Evolutionary conservation across 2,888 invertebrate species (phyloP).

Genomic region (Oligia latruncula): DNA sequence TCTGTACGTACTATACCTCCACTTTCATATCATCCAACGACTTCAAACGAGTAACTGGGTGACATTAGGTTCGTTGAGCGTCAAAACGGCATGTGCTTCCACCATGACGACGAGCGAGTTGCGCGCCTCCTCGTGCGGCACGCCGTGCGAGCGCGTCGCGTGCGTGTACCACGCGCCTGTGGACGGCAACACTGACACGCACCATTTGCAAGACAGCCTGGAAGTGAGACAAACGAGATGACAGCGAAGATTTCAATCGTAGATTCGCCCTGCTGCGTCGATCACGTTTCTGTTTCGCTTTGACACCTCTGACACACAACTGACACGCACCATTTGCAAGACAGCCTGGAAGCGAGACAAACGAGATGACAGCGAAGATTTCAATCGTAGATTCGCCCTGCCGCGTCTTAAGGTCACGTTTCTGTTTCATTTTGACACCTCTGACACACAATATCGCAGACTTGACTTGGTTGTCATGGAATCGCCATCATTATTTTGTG

Average conservation of each 20-base stretch:
- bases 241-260: not conserved
- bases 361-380: not conserved
- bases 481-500: not conserved
- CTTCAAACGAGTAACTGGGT: slow-evolving; percentile 79
- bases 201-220: slow-evolving; percentile 90
- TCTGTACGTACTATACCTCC: slow-evolving; percentile 30
- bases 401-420: not conserved
- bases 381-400: not conserved
- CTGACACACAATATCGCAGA: not conserved
- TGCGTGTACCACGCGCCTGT: slow-evolving; percentile 91
- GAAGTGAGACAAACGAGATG: slow-evolving; percentile 44
- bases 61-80: slow-evolving; percentile 85
- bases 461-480: not conserved
- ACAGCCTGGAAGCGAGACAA: slow-evolving; percentile 77
- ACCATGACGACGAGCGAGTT: slow-evolving; percentile 91
- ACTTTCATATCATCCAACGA: not conserved
- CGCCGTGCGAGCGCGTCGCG: slow-evolving; percentile 89
- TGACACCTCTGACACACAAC: not conserved
- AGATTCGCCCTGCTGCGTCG: not conserved
- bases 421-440: not conserved
- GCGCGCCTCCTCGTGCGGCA: slow-evolving; percentile 90
- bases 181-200: slow-evolving; percentile 86
- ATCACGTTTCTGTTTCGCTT: not conserved
- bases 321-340: slow-evolving; percentile 88
- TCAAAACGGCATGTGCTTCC: slow-evolving; percentile 91